Evolutionary conservation across 2,797 vertebrate species (phyloP).

Genomic region (Eremophila alpestris): DNA sequence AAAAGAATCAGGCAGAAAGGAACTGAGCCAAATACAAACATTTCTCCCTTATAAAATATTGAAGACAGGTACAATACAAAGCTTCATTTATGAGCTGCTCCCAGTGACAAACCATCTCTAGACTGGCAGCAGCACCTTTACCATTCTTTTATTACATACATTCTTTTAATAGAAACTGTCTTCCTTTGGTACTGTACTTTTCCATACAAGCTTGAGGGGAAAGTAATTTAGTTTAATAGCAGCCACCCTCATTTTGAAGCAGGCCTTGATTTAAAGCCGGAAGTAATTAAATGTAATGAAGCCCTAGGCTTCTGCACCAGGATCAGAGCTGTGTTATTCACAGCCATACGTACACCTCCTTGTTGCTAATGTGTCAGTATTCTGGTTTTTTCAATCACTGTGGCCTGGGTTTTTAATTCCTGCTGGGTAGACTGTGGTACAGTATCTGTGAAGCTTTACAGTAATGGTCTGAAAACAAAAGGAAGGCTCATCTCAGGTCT

Average conservation of each 20-base stretch:
- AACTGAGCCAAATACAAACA: neutral
- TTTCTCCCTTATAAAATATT: neutral
- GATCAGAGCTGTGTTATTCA: slow-evolving; percentile 36
- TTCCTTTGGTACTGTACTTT: slow-evolving; percentile 54
- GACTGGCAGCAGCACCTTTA: slow-evolving; percentile 27
- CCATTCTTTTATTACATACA: no score
- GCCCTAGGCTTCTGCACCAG: slow-evolving; percentile 36
- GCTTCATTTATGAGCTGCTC: slow-evolving; percentile 35
- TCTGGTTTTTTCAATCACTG: neutral
- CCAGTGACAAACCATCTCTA: slow-evolving; percentile 21
- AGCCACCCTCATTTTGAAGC: slow-evolving; percentile 60
- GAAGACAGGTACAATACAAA: slow-evolving; percentile 37
- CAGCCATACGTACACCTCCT: neutral
- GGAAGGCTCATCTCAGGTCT: neutral
- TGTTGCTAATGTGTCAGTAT: slow-evolving; percentile 36
- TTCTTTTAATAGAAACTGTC: slow-evolving; percentile 41
- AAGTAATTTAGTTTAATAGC: slow-evolving; percentile 61
- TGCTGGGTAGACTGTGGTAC: neutral
- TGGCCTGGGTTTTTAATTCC: neutral
- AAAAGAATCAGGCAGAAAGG: neutral
- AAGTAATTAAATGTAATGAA: slow-evolving; percentile 66
- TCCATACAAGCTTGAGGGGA: slow-evolving; percentile 27
- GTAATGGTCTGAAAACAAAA: neutral
- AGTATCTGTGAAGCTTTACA: neutral
- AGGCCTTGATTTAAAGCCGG: slow-evolving; percentile 60